Base-by-base conservation (phyloP, 2,888 invertebrate species). In the Parnassius glacialis region DNA sequence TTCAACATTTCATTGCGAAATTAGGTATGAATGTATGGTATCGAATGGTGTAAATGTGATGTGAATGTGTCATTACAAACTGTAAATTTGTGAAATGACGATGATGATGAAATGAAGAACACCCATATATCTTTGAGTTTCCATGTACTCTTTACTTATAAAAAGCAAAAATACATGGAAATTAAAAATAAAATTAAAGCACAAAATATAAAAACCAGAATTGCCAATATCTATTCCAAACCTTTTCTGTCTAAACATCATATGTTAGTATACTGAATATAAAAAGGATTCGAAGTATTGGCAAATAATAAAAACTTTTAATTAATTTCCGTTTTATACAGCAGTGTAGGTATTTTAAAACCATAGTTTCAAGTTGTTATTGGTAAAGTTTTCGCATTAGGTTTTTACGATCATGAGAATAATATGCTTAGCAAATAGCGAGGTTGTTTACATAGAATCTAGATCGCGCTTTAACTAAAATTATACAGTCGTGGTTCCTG, bases 401-500 rank as follows among this genome's bases (percentile, higher is more conserved):
- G 71, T 81, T 87, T 88, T 87, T 82, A 88, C 85, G 84, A 87
- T 84, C 83, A 87, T 84, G 84, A 78, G 83, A 85, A 83, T 80
- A 83, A 83, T 80, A 83, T 84, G 81, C 83, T 85, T 79, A 78
- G 75, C 66, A 76, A 80, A 81, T 66, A 79, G 76, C 81, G 78
- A 81, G 86, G 83, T 89, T 87, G 84, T 90, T 88, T 87, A 85
- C 85, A 87, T 84, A 78, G 81, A 87, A 87, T 85, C 83, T 80
- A 83, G 85, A 87, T 87, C 68, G 77, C 78, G 77, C 83, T 87
- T 87, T 83, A 81, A 80, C 82, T 84, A 80, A 78, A 82, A 87
- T 85, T 86, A 88, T 86, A 80, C 83, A 87, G 79, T 82, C 77
- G 78, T 67, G 70, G 69, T 70, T 66, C 76, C 73, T 90, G 88